Conservation (phyloP, 37 sponge, comb jelly and placozoan species). For the Dysidea cf. avara region DNA sequence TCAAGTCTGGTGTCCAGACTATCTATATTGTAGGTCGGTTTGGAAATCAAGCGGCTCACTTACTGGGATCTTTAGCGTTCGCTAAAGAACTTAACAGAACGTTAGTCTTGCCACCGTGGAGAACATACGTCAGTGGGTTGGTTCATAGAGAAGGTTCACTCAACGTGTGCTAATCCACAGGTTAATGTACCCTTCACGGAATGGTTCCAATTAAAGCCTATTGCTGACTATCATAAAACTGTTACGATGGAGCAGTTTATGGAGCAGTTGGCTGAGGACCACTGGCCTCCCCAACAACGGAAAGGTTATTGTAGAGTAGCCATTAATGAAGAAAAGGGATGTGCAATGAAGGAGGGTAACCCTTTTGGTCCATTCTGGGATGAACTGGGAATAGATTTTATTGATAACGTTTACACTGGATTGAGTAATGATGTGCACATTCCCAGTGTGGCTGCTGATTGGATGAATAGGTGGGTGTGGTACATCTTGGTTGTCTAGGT, state of each 20-base stretch:
- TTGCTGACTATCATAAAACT: constrained; percentile 61
- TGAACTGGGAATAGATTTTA: constrained; percentile 69
- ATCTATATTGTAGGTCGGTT: constrained; percentile 60
- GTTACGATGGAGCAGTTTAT: constrained; percentile 78
- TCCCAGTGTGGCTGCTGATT: neutral
- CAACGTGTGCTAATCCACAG: constrained; percentile 29
- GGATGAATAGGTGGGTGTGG: constrained; percentile 60
- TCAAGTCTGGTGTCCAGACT: neutral
- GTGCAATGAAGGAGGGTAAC: constrained; percentile 80
- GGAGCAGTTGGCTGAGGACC: constrained; percentile 55
- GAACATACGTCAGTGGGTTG: constrained; percentile 65
- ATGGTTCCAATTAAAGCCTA: constrained; percentile 77
- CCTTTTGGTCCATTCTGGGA: constrained; percentile 92
- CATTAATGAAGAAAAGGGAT: constrained; percentile 10
- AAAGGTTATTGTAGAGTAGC: constrained; percentile 66
- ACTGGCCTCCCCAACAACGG: constrained; percentile 79
- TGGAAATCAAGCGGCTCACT: constrained; percentile 92
- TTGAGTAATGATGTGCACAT: constrained; percentile 38
- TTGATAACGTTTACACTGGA: constrained; percentile 32
- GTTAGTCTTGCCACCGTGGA: constrained; percentile 77
- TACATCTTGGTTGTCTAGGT: neutral
- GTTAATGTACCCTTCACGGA: constrained; percentile 70
- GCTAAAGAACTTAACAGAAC: constrained; percentile 86
- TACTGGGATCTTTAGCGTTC: constrained; percentile 69
- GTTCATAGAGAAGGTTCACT: too few relatives aligned